phyloP scores from a whole-genome alignment of 2,888 invertebrate species.

The Sphaerophoria rueppellii region DNA sequence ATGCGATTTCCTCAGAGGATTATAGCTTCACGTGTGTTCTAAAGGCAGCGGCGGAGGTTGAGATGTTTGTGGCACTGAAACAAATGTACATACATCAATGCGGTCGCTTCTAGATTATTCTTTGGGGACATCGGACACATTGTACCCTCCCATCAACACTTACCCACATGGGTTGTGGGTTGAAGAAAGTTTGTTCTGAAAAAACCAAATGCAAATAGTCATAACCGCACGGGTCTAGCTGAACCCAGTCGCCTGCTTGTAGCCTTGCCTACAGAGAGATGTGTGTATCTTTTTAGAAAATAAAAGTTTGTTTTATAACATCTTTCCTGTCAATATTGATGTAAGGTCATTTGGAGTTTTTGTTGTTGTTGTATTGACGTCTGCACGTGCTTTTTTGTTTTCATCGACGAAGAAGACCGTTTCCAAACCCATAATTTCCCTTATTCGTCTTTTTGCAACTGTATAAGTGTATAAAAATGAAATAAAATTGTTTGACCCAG shows the following conservation, averaged over 20 bases:
- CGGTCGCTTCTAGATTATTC: neutral
- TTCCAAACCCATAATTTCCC: neutral
- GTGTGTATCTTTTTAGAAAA: neutral
- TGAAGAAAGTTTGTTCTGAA: constrained; percentile 19
- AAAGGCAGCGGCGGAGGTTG: neutral
- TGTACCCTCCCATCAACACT: neutral
- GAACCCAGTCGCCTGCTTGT: neutral
- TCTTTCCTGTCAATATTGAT: constrained; percentile 30
- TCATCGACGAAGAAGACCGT: neutral
- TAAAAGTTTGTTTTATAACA: constrained; percentile 31
- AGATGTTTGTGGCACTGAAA: constrained; percentile 5
- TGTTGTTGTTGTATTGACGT: neutral
- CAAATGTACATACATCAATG: constrained; percentile 10
- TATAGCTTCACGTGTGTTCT: constrained; percentile 4
- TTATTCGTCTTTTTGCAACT: neutral
- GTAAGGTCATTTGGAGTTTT: constrained; percentile 32
- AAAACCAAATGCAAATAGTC: constrained; percentile 23
- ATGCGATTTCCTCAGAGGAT: constrained; percentile 33
- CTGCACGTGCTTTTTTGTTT: constrained; percentile 17
- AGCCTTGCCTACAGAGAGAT: neutral
- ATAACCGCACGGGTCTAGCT: neutral
- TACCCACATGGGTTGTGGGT: neutral
- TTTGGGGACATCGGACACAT: constrained; percentile 9
- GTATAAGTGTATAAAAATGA: neutral
- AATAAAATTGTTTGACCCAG: constrained; percentile 24